Evolutionary conservation across 2,797 vertebrate genomes (phyloP), one percentile per base, ranked within the genome.

Genomic region (Sus cebifrons): DNA sequence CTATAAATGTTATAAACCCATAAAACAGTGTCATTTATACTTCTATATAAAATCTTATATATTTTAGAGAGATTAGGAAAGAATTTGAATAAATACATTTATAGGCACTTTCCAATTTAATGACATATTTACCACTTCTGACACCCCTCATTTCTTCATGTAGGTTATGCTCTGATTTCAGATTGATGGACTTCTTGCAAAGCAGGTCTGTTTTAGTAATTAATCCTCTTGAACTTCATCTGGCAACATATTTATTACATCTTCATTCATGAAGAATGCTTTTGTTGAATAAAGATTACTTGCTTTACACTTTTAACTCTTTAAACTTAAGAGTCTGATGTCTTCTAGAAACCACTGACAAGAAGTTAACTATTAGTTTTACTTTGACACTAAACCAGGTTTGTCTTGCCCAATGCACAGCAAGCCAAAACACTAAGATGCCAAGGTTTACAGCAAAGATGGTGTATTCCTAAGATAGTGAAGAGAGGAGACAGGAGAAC

Each of bases 41-140:
- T 78, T 0, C 4, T 44, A 2, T 18, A 23, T 20, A 49, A 86
- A 89, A 71, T 40, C 21, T 78, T 32, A 32, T 20, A 82, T 77
- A 27, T 86, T 64, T 67, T 65, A 84, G 6, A 79, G 11, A 89
- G 14, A 11, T 44, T 75, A 78, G 29, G 25, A 82, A 11, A 54
- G 85, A 82, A 88, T 27, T 58, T 18, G 67, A 49, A 70, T 64
- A 70, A 58, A 65, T 89, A 29, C 44, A 56, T 79, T 73, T 96
- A 87, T 18, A 78, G 9, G 10, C 58, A 65, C 6, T 67, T 87
- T 89, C 32, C 29, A 32, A 70, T 71, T 58, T 86, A 58, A 13
- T 60, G 3, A 73, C 18, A 62, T 29, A 29, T 52, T 91, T 36
- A 52, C 12, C 13, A 58, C 29, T 73, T 86, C 70, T 73, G 54